Conservation (phyloP, 2,888 invertebrate species). For the Sphaerophoria taeniata region DNA sequence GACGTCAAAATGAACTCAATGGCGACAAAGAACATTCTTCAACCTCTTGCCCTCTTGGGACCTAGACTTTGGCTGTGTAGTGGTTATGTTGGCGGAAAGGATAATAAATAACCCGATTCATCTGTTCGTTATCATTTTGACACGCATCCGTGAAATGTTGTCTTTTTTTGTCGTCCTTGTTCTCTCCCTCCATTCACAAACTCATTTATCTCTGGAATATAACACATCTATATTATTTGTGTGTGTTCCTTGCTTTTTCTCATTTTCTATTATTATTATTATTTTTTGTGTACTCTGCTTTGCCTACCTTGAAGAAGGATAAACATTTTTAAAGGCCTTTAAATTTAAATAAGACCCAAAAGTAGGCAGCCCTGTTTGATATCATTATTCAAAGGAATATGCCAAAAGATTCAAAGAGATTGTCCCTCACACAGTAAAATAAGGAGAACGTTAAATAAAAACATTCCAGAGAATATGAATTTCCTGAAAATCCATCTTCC, state of each 20-base stretch:
- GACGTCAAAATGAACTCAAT: conserved; percentile 39
- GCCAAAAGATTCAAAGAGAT: conserved; percentile 7
- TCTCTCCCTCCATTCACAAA: conserved; percentile 19
- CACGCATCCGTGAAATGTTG: conserved; percentile 15
- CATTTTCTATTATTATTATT: background rate
- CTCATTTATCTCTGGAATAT: conserved; percentile 39
- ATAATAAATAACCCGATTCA: conserved; percentile 65
- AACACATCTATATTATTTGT: conserved; percentile 44
- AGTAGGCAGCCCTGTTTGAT: background rate
- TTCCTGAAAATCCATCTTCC: background rate
- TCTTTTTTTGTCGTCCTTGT: background rate
- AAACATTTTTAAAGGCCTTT: conserved; percentile 38
- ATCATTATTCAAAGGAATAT: conserved; percentile 40
- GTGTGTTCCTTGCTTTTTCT: background rate
- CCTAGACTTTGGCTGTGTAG: background rate
- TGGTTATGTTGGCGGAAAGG: conserved; percentile 3
- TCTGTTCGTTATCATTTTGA: conserved; percentile 59
- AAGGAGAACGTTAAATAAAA: background rate
- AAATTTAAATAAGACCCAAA: background rate
- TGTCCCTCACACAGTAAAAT: background rate
- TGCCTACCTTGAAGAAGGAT: conserved; percentile 20
- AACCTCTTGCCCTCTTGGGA: background rate
- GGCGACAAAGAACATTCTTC: background rate
- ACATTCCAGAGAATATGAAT: conserved; percentile 1
- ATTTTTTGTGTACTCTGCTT: background rate